phyloP scores from a whole-genome alignment of 2,888 invertebrate species.

The Schizaphis graminum region DNA sequence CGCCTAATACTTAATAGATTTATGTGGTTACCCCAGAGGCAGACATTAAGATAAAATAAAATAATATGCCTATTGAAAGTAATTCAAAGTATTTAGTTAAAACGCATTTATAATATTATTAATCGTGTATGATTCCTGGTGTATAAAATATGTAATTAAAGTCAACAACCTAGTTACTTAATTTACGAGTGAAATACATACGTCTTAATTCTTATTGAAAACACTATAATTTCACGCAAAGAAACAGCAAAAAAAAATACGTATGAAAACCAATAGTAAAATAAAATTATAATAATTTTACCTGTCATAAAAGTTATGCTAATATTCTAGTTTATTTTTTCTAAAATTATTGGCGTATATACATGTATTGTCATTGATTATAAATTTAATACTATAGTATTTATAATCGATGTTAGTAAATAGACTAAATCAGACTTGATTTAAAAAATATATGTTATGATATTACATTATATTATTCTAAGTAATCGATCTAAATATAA shows the following conservation, averaged over 20 bases:
- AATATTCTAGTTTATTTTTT: neutral
- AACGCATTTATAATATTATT: neutral
- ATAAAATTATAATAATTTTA: neutral
- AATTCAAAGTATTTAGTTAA: neutral
- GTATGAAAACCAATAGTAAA: neutral
- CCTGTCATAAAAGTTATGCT: neutral
- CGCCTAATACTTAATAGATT: neutral
- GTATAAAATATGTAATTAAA: neutral
- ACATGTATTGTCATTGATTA: too few species aligned
- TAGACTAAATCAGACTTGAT: too few species aligned
- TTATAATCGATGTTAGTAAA: too few species aligned
- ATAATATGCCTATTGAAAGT: neutral
- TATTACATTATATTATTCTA: too few species aligned
- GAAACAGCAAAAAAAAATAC: neutral
- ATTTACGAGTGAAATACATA: neutral
- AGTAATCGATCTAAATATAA: too few species aligned
- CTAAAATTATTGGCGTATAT: neutral
- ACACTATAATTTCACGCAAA: neutral
- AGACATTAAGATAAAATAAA: neutral
- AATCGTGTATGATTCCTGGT: neutral
- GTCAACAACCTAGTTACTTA: neutral
- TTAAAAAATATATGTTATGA: too few species aligned
- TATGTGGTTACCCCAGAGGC: neutral
- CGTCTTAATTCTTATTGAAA: neutral
- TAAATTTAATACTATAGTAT: too few species aligned